Evolutionary conservation across 2,113 vertebrate species (phyloP).

Genomic region (Pseudopipra pipra): DNA sequence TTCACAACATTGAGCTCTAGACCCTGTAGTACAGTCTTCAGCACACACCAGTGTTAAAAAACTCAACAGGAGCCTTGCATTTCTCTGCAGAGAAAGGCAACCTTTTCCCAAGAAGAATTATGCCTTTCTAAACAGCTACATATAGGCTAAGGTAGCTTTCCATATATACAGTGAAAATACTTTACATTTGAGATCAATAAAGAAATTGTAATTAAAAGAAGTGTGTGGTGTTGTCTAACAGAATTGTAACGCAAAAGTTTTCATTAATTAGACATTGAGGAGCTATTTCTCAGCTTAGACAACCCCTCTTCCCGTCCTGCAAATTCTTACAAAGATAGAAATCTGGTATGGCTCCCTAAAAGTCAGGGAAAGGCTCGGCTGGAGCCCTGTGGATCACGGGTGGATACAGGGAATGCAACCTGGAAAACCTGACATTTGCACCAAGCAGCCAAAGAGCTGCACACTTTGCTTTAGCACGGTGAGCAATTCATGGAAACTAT

Average conservation of each 20-base stretch:
- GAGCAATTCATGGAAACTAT: not conserved
- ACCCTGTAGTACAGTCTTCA: not conserved
- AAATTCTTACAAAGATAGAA: not conserved
- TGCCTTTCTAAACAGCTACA: constrained; percentile 24
- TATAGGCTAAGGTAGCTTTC: not conserved
- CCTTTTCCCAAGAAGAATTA: not conserved
- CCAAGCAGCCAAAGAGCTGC: not conserved
- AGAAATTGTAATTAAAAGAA: constrained; percentile 15
- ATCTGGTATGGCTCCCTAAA: not conserved
- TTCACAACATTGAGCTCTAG: not conserved
- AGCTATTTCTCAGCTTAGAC: not conserved
- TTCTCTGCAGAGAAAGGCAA: not conserved
- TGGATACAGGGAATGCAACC: not conserved
- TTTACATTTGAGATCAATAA: constrained; percentile 10
- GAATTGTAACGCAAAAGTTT: constrained; percentile 22
- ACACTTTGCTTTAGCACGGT: not conserved
- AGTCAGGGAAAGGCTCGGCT: not conserved
- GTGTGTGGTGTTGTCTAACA: not conserved
- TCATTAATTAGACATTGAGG: constrained; percentile 17
- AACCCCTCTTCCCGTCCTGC: not conserved
- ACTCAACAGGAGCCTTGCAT: not conserved
- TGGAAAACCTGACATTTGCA: too few species aligned
- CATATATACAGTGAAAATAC: not conserved
- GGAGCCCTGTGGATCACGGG: accelerated
- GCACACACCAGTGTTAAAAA: not conserved